Evolutionary conservation across 2,888 invertebrate genomes (phyloP), one percentile per base, ranked within the genome.

Genomic region (Miltochrista miniata): DNA sequence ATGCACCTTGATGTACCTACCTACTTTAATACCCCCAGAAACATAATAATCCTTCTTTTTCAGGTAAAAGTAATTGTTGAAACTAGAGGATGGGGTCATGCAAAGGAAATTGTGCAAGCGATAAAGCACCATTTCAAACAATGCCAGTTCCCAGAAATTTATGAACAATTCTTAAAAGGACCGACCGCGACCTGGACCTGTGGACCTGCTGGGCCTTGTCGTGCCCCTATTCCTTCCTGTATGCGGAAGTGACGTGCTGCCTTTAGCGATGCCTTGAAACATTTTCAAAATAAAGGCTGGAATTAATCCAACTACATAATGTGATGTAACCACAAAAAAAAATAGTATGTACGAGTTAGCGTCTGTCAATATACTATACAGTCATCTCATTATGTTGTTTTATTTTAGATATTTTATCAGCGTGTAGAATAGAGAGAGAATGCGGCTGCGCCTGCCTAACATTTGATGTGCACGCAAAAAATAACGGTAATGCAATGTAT

Each of bases 1-100:
- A n/a, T n/a, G n/a, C n/a, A n/a, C n/a, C n/a, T n/a, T n/a, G n/a
- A n/a, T n/a, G 18, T 24, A 24, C 18, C 18, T 5, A 24, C n/a
- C n/a, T 4, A 24, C 18, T 24, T 24, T 5, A 24, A 24, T 24
- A 24, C 5, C 18, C 5, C 18, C 18, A 24, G 5, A 24, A 24
- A 24, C 5, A 24, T 5, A 24, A 24, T 24, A 4, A 4, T 29
- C 7, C n/a, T 44, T 44, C 24, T 13, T 13, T 81, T 82, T 11
- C 83, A 96, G 96, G 94, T 97, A 2, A 96, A 96, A 88, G 94
- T 97, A 8, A 94, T 98, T 14, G 96, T 95, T 63, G 98, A 98
- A 88, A 98, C 98, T 0, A 93, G 96, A 72, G 97, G 97, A 73
- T 93, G 94, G 89, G 93, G 94, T 0, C 98, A 98, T 76, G 94